These are phyloP conservation scores for Hydrochoerus hydrochaeris DNA, from an alignment of 2,113 vertebrate species.

Conservation along the genomic window DNA sequence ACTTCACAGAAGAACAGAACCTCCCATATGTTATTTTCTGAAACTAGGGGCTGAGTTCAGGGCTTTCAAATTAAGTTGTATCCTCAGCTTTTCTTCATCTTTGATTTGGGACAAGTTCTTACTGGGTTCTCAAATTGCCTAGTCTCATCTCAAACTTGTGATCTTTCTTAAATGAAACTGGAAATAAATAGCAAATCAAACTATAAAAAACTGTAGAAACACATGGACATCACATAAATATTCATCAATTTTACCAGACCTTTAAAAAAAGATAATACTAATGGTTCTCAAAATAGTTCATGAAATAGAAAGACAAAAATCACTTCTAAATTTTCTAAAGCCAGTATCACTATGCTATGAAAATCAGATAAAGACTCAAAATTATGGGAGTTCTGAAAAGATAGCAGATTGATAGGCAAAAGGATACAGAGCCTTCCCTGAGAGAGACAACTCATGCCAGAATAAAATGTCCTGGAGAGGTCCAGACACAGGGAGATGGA, in stretches of 20 bases:
- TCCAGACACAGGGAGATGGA: too few species aligned
- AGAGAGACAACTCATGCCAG: too few species aligned
- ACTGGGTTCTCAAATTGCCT: not conserved
- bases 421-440: too few species aligned
- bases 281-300: not conserved
- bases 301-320: not conserved
- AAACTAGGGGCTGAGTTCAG: not conserved
- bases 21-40: not conserved
- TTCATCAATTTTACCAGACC: not conserved
- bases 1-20: not conserved
- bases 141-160: not conserved
- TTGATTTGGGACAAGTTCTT: not conserved
- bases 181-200: not conserved
- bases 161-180: not conserved
- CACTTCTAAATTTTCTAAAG: not conserved
- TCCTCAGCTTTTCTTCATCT: not conserved
- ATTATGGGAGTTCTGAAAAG: too few species aligned
- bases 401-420: too few species aligned
- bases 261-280: not conserved
- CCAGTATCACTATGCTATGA: not conserved
- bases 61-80: not conserved
- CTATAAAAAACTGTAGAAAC: not conserved
- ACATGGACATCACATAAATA: not conserved
- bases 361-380: not conserved
- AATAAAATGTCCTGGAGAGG: too few species aligned